Conservation (phyloP, 1,140 invertebrate species). For the Trichonephila clavata region DNA sequence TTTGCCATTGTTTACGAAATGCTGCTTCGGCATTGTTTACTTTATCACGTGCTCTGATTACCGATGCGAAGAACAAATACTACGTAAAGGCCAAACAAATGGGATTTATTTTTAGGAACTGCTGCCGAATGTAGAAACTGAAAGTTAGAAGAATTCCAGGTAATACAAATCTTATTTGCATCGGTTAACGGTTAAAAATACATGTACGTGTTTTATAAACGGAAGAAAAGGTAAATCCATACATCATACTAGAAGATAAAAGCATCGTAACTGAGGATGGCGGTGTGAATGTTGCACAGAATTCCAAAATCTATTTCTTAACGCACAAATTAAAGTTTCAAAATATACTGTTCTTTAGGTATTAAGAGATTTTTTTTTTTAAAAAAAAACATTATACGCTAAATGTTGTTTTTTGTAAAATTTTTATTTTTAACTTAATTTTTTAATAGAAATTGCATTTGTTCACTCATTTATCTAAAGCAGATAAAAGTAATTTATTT, state of each 20-base stretch:
- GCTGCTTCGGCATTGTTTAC: conserved; percentile 2
- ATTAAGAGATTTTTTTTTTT: too few relatives aligned
- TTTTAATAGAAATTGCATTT: too few relatives aligned
- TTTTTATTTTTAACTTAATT: too few relatives aligned
- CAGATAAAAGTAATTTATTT: too few relatives aligned
- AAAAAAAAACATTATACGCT: too few relatives aligned
- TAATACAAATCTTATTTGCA: background rate
- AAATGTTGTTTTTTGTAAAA: too few relatives aligned
- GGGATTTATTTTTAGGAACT: background rate
- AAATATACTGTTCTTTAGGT: too few relatives aligned
- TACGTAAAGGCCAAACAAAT: background rate
- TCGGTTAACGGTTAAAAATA: background rate
- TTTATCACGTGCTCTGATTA: background rate
- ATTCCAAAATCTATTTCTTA: too few relatives aligned
- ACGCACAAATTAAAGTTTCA: too few relatives aligned
- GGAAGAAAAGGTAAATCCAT: too few relatives aligned
- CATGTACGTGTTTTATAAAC: background rate
- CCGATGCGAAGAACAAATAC: background rate
- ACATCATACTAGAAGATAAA: background rate
- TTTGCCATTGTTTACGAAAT: background rate
- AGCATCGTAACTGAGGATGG: background rate
- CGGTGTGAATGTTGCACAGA: background rate
- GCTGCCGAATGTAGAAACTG: too few relatives aligned
- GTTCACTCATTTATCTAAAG: too few relatives aligned
- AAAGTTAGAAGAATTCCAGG: background rate